Percentiles rank a stretch among this genome's conserved stretches.
Evolutionary conservation across 2,113 vertebrate genomes (phyloP).

Genomic region (Lepisosteus oculatus): DNA sequence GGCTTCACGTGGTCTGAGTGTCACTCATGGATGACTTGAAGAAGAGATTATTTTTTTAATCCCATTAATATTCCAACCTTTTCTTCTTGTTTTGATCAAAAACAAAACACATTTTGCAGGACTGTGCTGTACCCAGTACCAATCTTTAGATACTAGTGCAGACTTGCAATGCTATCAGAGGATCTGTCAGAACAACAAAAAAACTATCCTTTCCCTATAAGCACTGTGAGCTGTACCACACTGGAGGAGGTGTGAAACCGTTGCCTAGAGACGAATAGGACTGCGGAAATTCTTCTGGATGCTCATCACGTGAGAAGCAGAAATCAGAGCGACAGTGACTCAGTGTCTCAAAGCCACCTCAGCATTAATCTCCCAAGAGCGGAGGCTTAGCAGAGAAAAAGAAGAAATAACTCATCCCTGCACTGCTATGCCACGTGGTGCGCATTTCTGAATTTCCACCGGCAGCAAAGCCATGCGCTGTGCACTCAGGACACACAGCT

Average conservation of each 20-base stretch:
- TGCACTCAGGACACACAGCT: not conserved
- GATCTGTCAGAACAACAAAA: no score
- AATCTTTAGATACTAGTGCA: not conserved
- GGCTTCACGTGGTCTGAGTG: no score
- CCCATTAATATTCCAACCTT: no score
- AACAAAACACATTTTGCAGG: not conserved
- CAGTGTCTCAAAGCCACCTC: not conserved
- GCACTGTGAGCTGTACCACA: not conserved
- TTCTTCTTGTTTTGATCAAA: no score
- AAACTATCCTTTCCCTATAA: not conserved
- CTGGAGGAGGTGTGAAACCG: not conserved
- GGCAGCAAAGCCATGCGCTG: not conserved
- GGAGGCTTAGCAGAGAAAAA: no score
- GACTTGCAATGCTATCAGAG: no score
- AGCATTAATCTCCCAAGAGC: not conserved
- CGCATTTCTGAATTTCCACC: no score
- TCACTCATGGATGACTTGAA: no score
- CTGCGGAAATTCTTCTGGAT: not conserved
- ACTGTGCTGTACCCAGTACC: not conserved
- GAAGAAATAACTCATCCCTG: constrained; percentile 6
- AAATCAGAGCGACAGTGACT: not conserved
- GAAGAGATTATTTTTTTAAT: no score
- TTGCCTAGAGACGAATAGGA: not conserved
- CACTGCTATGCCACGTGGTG: not conserved
- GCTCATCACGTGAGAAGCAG: not conserved